A percentile compares a stretch with the other conserved stretches of the same genome.
phyloP scores from a whole-genome alignment of 2,888 invertebrate species.

The Polyploca ridens region DNA sequence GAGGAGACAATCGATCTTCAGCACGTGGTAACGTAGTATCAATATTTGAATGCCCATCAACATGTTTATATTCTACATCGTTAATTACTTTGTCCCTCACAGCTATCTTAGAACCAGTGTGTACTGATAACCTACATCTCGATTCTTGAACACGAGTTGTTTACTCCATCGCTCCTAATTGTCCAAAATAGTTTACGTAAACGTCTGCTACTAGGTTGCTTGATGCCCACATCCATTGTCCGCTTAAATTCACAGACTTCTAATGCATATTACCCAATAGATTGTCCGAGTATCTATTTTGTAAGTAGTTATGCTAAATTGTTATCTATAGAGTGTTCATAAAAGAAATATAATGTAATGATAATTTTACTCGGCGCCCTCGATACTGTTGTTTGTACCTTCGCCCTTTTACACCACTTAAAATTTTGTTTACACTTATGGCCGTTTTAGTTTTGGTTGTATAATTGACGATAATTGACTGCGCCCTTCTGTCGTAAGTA shows the following conservation, averaged over 20 bases:
- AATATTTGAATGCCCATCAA: slow-evolving; percentile 47
- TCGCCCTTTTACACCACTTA: slow-evolving; percentile 56
- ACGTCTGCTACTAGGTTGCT: slow-evolving; percentile 38
- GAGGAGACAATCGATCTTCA: slow-evolving; percentile 27
- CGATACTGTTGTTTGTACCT: slow-evolving; percentile 38
- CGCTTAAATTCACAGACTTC: slow-evolving; percentile 44
- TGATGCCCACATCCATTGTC: slow-evolving; percentile 50
- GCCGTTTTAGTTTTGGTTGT: slow-evolving; percentile 42
- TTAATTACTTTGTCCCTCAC: slow-evolving; percentile 54
- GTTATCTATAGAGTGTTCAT: slow-evolving; percentile 35
- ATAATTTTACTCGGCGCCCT: slow-evolving; percentile 24
- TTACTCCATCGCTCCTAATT: slow-evolving; percentile 64
- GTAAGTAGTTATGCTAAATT: slow-evolving; percentile 47
- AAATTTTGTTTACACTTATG: slow-evolving; percentile 58
- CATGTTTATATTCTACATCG: slow-evolving; percentile 46
- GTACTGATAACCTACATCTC: slow-evolving; percentile 70
- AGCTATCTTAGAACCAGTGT: slow-evolving; percentile 41
- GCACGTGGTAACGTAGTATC: slow-evolving; percentile 34
- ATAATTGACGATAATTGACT: slow-evolving; percentile 59
- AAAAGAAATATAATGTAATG: slow-evolving; percentile 35
- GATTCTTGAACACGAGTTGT: slow-evolving; percentile 46
- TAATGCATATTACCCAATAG: slow-evolving; percentile 50
- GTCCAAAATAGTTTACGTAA: slow-evolving; percentile 66
- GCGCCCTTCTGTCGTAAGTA: slow-evolving; percentile 53
- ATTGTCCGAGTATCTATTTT: slow-evolving; percentile 43